Conservation (phyloP, 1,140 invertebrate species). For the Tribolium castaneum region DNA sequence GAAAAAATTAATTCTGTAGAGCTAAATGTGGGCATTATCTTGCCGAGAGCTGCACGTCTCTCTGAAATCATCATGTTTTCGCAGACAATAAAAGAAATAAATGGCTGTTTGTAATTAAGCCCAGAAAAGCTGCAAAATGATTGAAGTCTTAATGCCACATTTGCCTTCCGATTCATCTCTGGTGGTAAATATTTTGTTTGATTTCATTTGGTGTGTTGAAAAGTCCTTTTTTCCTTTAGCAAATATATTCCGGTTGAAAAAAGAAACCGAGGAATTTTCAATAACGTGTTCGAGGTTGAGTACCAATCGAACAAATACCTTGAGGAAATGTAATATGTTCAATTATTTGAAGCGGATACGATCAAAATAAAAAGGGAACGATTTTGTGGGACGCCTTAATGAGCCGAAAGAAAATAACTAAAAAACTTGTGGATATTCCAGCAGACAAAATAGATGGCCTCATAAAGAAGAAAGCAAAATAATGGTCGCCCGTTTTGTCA, state of each 20-base stretch:
- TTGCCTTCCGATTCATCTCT: neutral
- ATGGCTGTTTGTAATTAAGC: conserved; percentile 28
- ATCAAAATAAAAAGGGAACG: conserved; percentile 27
- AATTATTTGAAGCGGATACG: conserved; percentile 26
- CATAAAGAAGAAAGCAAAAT: conserved; percentile 31
- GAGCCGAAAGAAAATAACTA: conserved; percentile 25
- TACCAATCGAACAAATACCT: conserved; percentile 35
- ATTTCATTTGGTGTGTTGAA: conserved; percentile 24
- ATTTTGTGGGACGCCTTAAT: neutral
- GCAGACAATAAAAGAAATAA: conserved; percentile 38
- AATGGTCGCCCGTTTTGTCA: conserved; percentile 25
- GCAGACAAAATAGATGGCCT: conserved; percentile 23
- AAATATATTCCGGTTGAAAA: conserved; percentile 31
- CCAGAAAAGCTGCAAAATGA: no score
- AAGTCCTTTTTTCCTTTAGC: conserved; percentile 10
- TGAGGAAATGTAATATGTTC: conserved; percentile 34
- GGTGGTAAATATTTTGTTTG: conserved; percentile 29
- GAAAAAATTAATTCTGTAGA: neutral
- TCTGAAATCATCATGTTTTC: conserved; percentile 4
- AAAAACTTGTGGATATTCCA: conserved; percentile 27
- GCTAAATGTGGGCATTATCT: conserved; percentile 4
- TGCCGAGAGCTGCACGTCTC: neutral
- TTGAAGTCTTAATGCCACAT: neutral
- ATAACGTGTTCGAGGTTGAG: conserved; percentile 27
- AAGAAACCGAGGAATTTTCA: conserved; percentile 32